phyloP scores from a whole-genome alignment of 2,797 vertebrate species.

The Vultur gryphus region DNA sequence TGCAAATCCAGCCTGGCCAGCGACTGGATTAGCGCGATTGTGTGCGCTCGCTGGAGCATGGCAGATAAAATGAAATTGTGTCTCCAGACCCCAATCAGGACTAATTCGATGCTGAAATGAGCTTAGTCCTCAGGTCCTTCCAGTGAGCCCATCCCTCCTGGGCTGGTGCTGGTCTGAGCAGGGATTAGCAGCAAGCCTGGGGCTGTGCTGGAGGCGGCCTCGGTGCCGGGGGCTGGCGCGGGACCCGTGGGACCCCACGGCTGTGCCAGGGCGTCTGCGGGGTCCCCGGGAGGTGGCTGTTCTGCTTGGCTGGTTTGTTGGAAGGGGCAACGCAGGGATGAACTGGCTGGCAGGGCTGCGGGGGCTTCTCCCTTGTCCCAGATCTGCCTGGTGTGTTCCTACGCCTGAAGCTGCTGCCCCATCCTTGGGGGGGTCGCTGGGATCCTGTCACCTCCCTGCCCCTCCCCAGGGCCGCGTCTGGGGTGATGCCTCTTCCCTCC shows the following conservation, averaged over 20 bases:
- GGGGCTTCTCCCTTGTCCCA: not conserved
- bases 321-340: not conserved
- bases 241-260: not conserved
- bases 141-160: not conserved
- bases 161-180: not conserved
- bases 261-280: not conserved
- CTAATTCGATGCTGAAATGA: conserved; percentile 18
- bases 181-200: not conserved
- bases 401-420: not conserved
- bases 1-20: conserved; percentile 24
- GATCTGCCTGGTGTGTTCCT: not conserved
- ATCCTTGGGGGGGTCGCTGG: not conserved
- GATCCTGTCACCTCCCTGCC: not conserved
- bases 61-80: conserved; percentile 42
- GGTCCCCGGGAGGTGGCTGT: not conserved
- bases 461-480: not conserved
- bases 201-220: not conserved
- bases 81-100: conserved; percentile 18
- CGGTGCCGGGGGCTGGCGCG: fast-evolving
- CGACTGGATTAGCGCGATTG: conserved; percentile 27
- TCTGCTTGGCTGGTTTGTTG: not conserved
- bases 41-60: not conserved
- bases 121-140: conserved; percentile 9
- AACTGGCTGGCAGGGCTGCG: fast-evolving
- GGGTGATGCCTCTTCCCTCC: not conserved